Evolutionary conservation across 2,113 vertebrate genomes (phyloP), one percentile per base, ranked within the genome.

Genomic region (Notiomystis cincta): DNA sequence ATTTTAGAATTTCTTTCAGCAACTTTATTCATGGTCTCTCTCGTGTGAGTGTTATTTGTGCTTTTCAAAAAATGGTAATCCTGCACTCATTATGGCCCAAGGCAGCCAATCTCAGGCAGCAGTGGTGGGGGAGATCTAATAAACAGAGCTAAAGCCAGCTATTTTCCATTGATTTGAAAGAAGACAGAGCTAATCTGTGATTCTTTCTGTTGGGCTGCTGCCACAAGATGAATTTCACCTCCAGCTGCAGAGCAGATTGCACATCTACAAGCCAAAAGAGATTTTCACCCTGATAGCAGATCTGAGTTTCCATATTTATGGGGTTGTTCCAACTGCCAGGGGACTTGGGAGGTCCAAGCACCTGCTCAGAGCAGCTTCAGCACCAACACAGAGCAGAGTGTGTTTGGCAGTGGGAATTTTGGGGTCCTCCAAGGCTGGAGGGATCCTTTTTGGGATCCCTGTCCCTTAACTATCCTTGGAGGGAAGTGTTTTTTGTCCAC

Each of bases 121-220:
- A 48, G 60, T 20, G 84, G 22, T 47, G 30, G 77, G 51, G 73
- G 58, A 85, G 94, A 95, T 95, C 78, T 87, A 91, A 96, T 96
- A 95, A 93, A 67, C 87, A 60, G 10, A 84, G 73, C 69, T 87
- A 47, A 95, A 67, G 23, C 37, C 82, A 64, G 77, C 90, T 79
- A 44, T 61, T 94, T 93, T 53, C 78, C 90, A 72, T 80, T 85
- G 86, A 91, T 96, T 91, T 79, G 73, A 51, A 76, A 90, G 95
- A 61, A 94, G 92, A 94, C 80, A 4, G 22, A 95, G 82, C 89
- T 94, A 58, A 94, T 95, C 87, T 92, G 65, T 87, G 81, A 94
- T 96, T 91, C 87, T 82, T 85, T 91, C 31, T 93, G 92, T 30
- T 93, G 90, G 94, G 78, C 66, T 79, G 37, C 90, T 93, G 94